Conservation (phyloP, 2,113 vertebrate genomes). For the Crypturellus undulatus region DNA sequence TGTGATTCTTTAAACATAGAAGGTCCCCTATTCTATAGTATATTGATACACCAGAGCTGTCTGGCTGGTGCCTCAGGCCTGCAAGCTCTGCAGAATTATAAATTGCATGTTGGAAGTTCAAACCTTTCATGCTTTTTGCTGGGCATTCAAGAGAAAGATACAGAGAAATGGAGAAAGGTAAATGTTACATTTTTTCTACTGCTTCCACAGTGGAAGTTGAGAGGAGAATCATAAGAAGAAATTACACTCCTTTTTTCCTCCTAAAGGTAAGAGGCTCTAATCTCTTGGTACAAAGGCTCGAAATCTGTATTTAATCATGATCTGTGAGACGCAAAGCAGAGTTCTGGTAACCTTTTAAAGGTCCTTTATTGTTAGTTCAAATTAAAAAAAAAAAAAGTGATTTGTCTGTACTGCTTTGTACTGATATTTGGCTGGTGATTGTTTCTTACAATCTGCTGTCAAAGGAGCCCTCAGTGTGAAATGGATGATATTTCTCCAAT, state of each 20-base stretch:
- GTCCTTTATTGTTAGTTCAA: not conserved
- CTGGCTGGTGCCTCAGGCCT: not conserved
- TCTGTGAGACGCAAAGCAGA: not conserved
- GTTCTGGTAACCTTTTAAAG: not conserved
- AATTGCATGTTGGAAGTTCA: not conserved
- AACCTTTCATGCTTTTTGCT: not conserved
- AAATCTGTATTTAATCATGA: conserved; percentile 37
- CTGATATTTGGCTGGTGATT: conserved; percentile 41
- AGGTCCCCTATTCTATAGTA: fast-evolving
- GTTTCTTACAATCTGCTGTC: conserved; percentile 11
- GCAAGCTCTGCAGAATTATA: not conserved
- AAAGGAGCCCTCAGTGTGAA: not conserved
- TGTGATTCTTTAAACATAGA: not conserved
- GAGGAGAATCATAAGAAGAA: not conserved
- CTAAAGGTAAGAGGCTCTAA: not conserved
- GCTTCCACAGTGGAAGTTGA: not conserved
- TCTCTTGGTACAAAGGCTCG: not conserved
- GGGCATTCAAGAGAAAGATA: not conserved
- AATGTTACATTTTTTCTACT: not conserved
- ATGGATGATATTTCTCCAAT: not conserved
- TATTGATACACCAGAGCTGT: not conserved
- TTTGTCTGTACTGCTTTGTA: conserved; percentile 8
- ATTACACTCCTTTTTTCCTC: not conserved
- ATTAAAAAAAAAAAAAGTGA: not conserved
- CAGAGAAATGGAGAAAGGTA: not conserved